Evolutionary conservation across 2,797 vertebrate genomes (phyloP).

Genomic region (Threskiornis aethiopicus): DNA sequence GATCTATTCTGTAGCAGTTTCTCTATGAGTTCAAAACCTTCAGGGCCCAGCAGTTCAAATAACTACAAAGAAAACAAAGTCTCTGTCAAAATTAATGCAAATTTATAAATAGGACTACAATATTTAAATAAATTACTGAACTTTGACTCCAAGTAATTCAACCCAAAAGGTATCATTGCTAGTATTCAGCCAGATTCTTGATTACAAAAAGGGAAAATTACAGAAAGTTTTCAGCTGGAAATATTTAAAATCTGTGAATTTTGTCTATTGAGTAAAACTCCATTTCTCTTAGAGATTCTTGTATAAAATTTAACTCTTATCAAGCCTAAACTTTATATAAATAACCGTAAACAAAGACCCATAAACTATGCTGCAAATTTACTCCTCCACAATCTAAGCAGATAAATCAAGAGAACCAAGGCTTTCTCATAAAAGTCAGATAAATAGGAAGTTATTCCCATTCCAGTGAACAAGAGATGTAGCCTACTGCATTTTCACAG

Average conservation of each 20-base stretch:
- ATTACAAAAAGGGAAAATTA: neutral
- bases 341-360: no score
- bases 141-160: neutral
- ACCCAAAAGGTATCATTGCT: neutral
- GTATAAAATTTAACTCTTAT: neutral
- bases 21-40: constrained; percentile 94
- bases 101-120: neutral
- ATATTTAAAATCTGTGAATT: neutral
- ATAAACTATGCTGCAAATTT: neutral
- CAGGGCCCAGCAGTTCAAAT: constrained; percentile 92
- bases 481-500: neutral
- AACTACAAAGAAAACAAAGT: constrained; percentile 75
- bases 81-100: neutral
- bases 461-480: neutral
- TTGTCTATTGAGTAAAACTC: neutral
- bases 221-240: neutral
- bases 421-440: neutral
- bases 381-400: neutral
- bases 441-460: neutral
- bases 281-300: neutral
- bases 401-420: neutral
- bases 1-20: constrained; percentile 88
- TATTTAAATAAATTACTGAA: neutral
- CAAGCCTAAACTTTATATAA: neutral
- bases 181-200: neutral